A percentile compares a stretch with the other conserved stretches of the same genome.
Evolutionary conservation across 2,888 invertebrate genomes (phyloP).

Genomic region (Himalopsyche kuldschensis): DNA sequence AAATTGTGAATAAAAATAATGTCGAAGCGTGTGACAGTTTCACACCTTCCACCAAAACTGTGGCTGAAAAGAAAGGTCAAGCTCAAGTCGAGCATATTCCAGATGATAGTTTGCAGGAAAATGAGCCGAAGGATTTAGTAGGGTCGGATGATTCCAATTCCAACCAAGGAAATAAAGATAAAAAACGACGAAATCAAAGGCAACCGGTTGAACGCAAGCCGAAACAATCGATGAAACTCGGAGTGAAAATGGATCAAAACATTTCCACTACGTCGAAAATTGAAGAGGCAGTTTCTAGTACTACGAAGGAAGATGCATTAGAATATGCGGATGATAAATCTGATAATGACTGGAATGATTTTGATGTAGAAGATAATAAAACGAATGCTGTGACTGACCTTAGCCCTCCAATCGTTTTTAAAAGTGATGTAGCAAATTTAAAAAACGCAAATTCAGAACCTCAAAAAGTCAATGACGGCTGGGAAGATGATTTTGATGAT

Average conservation of each 20-base stretch:
- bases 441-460: constrained; percentile 33
- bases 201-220: constrained; percentile 24
- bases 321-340: constrained; percentile 39
- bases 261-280: neutral
- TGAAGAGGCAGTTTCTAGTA: neutral
- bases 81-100: neutral
- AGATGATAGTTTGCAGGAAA: no score
- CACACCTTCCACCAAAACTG: neutral
- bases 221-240: constrained; percentile 30
- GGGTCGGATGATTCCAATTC: neutral
- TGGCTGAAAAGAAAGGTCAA: neutral
- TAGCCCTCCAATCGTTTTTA: neutral
- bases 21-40: constrained; percentile 6
- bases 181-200: constrained; percentile 21
- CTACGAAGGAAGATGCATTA: neutral
- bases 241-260: constrained; percentile 22
- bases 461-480: constrained; percentile 47
- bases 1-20: neutral
- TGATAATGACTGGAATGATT: constrained; percentile 57
- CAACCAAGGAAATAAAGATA: neutral
- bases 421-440: constrained; percentile 28
- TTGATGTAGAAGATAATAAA: constrained; percentile 50
- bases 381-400: neutral
- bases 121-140: constrained; percentile 3
- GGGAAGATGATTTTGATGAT: constrained; percentile 59